phyloP scores from a whole-genome alignment of 2,797 vertebrate species.

The Perodicticus potto region DNA sequence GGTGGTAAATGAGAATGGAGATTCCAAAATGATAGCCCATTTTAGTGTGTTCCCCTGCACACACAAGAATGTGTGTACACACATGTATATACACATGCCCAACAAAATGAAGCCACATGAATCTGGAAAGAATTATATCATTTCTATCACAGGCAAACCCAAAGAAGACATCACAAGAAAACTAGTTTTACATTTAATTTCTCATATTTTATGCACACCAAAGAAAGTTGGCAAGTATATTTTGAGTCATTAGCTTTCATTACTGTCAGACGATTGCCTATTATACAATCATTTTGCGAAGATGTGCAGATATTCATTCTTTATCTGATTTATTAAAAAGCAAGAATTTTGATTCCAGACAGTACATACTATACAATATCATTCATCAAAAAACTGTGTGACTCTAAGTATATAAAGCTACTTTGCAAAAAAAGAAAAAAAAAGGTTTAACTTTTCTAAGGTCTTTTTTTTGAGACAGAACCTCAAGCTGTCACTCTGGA shows the following conservation, averaged over 20 bases:
- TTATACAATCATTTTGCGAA: constrained; percentile 74
- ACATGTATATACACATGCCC: not conserved
- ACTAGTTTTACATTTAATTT: constrained; percentile 84
- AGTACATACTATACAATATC: constrained; percentile 58
- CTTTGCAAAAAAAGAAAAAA: not conserved
- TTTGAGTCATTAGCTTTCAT: constrained; percentile 55
- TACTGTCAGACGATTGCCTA: constrained; percentile 72
- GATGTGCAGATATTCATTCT: constrained; percentile 71
- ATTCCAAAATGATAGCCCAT: constrained; percentile 76
- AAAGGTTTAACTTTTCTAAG: not conserved
- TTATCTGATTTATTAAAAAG: constrained; percentile 76
- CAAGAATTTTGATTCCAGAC: constrained; percentile 75
- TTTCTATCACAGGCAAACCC: constrained; percentile 83
- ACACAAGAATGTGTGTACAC: not conserved
- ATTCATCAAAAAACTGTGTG: constrained; percentile 73
- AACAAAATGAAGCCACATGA: constrained; percentile 79
- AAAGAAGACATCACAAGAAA: constrained; percentile 86
- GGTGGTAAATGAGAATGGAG: constrained; percentile 80
- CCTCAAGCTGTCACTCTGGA: too few relatives aligned
- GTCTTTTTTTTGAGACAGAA: not conserved
- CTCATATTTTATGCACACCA: constrained; percentile 81
- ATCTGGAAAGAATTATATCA: constrained; percentile 88
- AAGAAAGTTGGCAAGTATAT: constrained; percentile 70
- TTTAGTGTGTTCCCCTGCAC: not conserved
- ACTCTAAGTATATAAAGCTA: constrained; percentile 60